Evolutionary conservation across 1,140 invertebrate species (phyloP), one percentile per base, ranked within the genome.

Genomic region (Drosophila nigromelanica): DNA sequence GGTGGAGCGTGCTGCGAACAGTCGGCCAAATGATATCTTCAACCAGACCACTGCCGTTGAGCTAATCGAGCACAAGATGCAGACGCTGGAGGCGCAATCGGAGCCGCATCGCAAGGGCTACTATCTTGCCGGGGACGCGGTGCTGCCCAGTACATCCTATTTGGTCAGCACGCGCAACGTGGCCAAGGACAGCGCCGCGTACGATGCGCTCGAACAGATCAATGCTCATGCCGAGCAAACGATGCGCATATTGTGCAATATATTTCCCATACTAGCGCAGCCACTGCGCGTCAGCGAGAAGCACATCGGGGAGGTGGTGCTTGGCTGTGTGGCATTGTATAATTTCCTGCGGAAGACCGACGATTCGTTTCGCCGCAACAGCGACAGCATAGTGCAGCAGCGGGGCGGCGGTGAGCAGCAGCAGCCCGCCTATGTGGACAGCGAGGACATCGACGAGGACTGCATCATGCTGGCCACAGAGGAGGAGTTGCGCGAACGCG

Each of bases 321-420:
- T 91, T 6, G 90, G 90, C 45, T 91, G 90, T 52, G 77, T 91
- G 68, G 83, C 90, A 10, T 60, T 91, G 2, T 91, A 91, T 50
- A 91, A 91, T 63, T 91, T 91, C 68, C 77, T 91, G 73, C 80
- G 90, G n/a, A 91, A 90, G 64, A 91, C 90, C 14, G 87, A 91
- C 48, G 76, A 75, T 30, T 78, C 80, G 10, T 91, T 91, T 39
- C 83, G 79, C 10, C 80, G 83, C 43, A 83, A 77, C 59, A 89
- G 90, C 50, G 86, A 91, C 42, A 85, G 78, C 73, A 91, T 91
- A 40, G 80, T 89, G 39, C 80, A 89, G 37, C 83, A 89, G 18
- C 63, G 67, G 5, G 50, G 42, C 14, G 54, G 52, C n/a, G 27
- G 70, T 10, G 83, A 89, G 27, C 82, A 89, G 15, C 78, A 73